Base-by-base conservation (phyloP, 2,113 vertebrate species). In the Grammomys dolichurus region DNA sequence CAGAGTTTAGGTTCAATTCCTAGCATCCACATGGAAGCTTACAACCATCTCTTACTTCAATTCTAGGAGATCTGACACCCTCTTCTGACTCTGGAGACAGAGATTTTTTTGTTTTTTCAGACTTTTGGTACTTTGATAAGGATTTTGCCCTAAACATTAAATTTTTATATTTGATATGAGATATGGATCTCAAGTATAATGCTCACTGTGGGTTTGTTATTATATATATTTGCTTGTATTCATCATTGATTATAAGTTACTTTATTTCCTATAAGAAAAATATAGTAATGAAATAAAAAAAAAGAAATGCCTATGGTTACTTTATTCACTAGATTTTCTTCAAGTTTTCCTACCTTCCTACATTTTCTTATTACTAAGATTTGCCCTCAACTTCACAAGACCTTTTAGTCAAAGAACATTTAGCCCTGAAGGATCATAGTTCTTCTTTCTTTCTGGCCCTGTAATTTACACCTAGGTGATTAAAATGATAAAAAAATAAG, bases 251-350 rank as follows among this genome's bases (percentile, higher is more conserved):
- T 92, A 72, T 90, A 95, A 77, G 70, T 85, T 84, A 69, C 75
- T 96, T 87, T 81, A 67, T 80, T 94, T 89, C 85, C 56, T 81
- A 19, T 87, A 90, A 85, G 6, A 92, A 88, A 48, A 88, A 78
- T 95, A 9, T 76, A 89, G 93, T 89, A 40, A 80, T 73, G 17
- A 93, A 89, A 89, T 89, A 80, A 69, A 95, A 60, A 40, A 40
- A 95, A 92, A 88, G 58, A 93, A 94, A 46, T 78, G 7, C 46
- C 19, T 89, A 2, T 90, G 12, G 22, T 93, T 90, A 56, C 40
- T 90, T 91, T 22, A 51, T 92, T 90, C 72, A 92, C 54, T 94
- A 88, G 67, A 86, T 75, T 87, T 94, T 90, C 26, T 96, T 96
- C n/a, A 58, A 2, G 78, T 94, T 26, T 94, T 97, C 46, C 93